Evolutionary conservation across 2,113 vertebrate genomes (phyloP), one percentile per base, ranked within the genome.

Genomic region (Menura novaehollandiae): DNA sequence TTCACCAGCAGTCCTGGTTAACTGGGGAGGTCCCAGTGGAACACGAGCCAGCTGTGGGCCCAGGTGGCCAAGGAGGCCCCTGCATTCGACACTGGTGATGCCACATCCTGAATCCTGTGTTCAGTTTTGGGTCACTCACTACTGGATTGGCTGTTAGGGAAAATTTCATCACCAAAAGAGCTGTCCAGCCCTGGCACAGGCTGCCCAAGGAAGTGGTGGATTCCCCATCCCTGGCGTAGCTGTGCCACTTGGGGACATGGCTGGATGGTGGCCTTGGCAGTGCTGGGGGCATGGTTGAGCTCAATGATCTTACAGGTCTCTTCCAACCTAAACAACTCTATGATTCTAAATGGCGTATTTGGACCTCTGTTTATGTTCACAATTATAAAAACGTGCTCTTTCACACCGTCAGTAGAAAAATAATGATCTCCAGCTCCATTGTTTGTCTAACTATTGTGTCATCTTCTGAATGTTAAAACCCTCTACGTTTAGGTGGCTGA

Each of bases 301-400:
- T 62, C 62, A 55, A 19, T 23, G n/a, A 55, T 62, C 30, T 35
- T 9, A 55, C 55, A 56, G 32, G 15, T 28, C 30, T 84, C 32
- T 66, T 37, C 43, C 35, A 43, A 69, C 10, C 35, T 16, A 11
- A 84, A 56, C 32, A 49, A 43, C 13, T 35, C 41, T 19, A 5
- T 46, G 60, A 68, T 41, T 76, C 55, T 74, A 66, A 92, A 75
- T 71, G 74, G 60, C 46, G 16, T 63, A 59, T 90, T 91, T 67
- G 88, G 81, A 82, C 85, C 90, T 67, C 81, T 94, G 52, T 82
- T 94, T 89, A 85, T 30, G 37, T 41, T 62, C 81, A 71, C 32
- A 75, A 74, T 78, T 85, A 67, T 10, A 91, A 85, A 89, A 91
- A 82, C 0, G 6, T 58, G 69, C 78, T 78, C 64, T 59, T 59